A percentile compares a stretch with the other conserved stretches of the same genome.
phyloP scores from a whole-genome alignment of 2,888 invertebrate genomes.

The Noctua pronuba region DNA sequence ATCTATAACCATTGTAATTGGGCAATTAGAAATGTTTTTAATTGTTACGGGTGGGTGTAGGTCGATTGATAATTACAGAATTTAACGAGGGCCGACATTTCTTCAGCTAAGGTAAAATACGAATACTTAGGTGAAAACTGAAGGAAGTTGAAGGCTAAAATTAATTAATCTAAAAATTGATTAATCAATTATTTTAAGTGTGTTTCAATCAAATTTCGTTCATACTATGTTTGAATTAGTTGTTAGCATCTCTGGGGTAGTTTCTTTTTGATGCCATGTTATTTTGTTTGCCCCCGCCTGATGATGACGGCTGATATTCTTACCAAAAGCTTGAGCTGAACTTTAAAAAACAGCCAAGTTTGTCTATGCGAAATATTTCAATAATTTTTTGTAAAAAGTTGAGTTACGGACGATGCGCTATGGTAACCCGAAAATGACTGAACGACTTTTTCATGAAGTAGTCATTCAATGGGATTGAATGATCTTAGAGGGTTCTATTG shows the following conservation, averaged over 20 bases:
- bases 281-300: background rate
- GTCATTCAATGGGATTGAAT: too few relatives aligned
- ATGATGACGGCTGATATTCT: too few relatives aligned
- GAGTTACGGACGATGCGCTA: too few relatives aligned
- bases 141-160: background rate
- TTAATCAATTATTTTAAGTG: conserved; percentile 3
- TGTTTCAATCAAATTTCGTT: background rate
- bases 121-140: conserved; percentile 1
- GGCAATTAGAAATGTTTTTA: conserved; percentile 3
- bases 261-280: background rate
- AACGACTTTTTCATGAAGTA: too few relatives aligned
- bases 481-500: too few relatives aligned
- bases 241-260: background rate
- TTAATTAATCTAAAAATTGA: background rate
- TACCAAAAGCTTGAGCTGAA: background rate
- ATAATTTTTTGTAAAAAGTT: too few relatives aligned
- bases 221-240: background rate
- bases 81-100: background rate
- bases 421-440: too few relatives aligned
- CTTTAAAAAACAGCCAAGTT: background rate
- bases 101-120: background rate
- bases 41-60: conserved; percentile 5
- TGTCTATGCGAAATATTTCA: background rate
- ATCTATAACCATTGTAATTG: conserved; percentile 23
- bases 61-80: background rate